These are phyloP conservation scores for Sebastes schlegelii DNA, from an alignment of 2,113 vertebrate species.

Conservation along the genomic window DNA sequence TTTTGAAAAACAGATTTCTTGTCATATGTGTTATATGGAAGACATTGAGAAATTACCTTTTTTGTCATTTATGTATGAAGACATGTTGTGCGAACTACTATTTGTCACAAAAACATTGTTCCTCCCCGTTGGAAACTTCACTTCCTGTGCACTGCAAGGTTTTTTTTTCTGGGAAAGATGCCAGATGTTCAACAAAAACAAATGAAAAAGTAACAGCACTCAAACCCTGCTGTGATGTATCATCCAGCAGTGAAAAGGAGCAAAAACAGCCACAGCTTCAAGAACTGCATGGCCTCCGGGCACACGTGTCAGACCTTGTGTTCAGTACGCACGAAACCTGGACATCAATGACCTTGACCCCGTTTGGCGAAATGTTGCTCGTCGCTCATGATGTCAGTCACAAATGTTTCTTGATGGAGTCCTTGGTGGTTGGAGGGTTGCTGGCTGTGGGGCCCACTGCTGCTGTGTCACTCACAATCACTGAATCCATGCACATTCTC, in stretches of 20 bases:
- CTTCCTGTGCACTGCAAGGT: neutral
- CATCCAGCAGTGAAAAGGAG: conserved; percentile 5
- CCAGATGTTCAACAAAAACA: neutral
- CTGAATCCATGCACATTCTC: neutral
- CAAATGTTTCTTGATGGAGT: conserved; percentile 18
- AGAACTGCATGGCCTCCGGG: neutral
- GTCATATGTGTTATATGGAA: neutral
- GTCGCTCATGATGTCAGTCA: conserved; percentile 34
- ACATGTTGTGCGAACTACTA: neutral
- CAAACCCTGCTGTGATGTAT: conserved; percentile 10
- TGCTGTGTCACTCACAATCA: conserved; percentile 4
- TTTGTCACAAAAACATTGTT: neutral
- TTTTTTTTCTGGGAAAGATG: neutral
- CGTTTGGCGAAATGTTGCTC: conserved; percentile 7
- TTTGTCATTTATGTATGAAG: neutral
- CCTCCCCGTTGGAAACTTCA: neutral
- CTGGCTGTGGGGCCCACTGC: neutral
- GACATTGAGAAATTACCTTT: neutral
- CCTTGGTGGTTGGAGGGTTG: neutral
- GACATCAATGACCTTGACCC: conserved; percentile 42
- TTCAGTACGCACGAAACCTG: neutral
- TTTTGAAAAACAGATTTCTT: neutral
- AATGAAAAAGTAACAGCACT: neutral
- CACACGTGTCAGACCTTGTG: conserved; percentile 10
- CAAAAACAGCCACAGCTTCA: neutral